Evolutionary conservation across 2,113 vertebrate genomes (phyloP).

Genomic region (Patagioenas fasciata): DNA sequence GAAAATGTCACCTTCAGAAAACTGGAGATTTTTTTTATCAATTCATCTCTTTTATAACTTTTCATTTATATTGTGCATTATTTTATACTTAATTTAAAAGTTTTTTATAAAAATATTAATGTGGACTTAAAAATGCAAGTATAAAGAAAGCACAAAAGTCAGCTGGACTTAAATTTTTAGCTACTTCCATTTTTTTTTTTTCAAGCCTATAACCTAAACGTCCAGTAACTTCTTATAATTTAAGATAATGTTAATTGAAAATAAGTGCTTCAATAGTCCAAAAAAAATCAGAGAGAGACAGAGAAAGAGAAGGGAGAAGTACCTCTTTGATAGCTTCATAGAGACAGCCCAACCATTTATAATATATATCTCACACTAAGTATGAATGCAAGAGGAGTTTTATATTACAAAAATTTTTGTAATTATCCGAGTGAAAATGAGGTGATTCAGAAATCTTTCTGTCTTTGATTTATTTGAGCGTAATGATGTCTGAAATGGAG

Average conservation of each 20-base stretch:
- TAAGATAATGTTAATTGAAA: not conserved
- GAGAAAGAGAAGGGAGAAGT: not conserved
- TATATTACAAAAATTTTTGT: too few species aligned
- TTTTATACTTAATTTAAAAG: not conserved
- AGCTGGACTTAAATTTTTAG: not conserved
- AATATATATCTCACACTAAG: not conserved
- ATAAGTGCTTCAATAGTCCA: not conserved
- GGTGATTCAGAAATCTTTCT: not conserved
- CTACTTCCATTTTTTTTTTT: not conserved
- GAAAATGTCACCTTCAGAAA: not conserved
- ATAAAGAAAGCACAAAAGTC: not conserved
- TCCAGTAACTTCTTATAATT: not conserved
- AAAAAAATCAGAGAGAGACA: not conserved
- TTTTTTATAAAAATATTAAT: not conserved
- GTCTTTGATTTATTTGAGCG: not conserved
- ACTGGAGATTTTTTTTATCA: not conserved
- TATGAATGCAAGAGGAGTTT: not conserved
- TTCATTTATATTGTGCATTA: not conserved
- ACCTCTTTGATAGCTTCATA: not conserved
- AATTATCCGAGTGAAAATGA: not conserved
- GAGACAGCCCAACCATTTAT: rapidly evolving
- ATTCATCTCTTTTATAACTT: not conserved
- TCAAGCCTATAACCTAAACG: not conserved
- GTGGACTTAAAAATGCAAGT: not conserved
- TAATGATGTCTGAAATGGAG: not conserved